Conservation (phyloP, 2,113 vertebrate species). For the Pelobates fuscus region DNA sequence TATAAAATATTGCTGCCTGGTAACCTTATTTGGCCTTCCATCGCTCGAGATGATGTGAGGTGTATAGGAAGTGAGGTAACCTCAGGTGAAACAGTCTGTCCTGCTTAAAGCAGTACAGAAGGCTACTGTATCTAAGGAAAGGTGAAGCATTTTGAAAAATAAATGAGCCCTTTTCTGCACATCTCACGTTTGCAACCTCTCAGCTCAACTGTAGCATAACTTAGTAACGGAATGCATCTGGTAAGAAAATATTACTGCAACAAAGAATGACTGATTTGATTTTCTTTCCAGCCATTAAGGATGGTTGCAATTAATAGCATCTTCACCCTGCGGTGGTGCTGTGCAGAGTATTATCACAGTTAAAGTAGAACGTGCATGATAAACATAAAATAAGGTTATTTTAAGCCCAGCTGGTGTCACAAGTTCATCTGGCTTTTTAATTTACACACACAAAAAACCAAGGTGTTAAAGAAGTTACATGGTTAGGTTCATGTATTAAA, state of each 20-base stretch:
- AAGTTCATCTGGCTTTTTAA: background rate
- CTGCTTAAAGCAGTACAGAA: slow-evolving; percentile 23
- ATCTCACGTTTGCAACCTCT: slow-evolving; percentile 10
- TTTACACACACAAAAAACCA: background rate
- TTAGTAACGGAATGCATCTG: slow-evolving; percentile 13
- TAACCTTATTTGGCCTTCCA: slow-evolving; percentile 33
- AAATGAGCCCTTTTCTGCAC: slow-evolving; percentile 24
- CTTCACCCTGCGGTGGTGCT: background rate
- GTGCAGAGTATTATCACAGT: slow-evolving; percentile 10
- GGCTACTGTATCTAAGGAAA: slow-evolving; percentile 11
- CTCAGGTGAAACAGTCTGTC: slow-evolving; percentile 31
- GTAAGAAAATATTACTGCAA: background rate
- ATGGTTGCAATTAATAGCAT: background rate
- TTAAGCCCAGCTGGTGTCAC: background rate
- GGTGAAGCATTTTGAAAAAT: slow-evolving; percentile 36
- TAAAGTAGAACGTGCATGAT: background rate
- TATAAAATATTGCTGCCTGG: slow-evolving; percentile 30
- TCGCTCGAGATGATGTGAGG: slow-evolving; percentile 1
- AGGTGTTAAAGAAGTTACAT: background rate
- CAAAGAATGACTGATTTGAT: background rate
- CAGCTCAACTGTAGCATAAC: background rate
- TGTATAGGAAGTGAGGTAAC: slow-evolving; percentile 27
- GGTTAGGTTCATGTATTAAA: background rate
- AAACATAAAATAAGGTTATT: slow-evolving; percentile 5
- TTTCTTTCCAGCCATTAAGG: background rate